phyloP scores from a whole-genome alignment of 1,140 invertebrate species.

The Lordiphosa mommai region DNA sequence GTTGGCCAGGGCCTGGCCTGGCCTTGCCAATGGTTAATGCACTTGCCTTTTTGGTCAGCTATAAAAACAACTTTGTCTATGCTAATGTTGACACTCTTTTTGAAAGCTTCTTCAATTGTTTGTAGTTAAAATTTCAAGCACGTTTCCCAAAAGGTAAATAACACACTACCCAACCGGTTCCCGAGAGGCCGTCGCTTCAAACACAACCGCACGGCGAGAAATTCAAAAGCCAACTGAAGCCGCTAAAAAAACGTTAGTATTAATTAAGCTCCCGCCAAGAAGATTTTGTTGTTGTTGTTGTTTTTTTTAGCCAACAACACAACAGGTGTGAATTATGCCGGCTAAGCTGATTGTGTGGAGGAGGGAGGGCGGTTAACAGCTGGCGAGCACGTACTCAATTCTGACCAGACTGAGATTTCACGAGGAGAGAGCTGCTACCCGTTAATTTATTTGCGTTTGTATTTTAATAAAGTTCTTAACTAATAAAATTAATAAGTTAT shows the following conservation, averaged over 20 bases:
- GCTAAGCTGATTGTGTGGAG: background rate
- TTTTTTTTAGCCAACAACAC: conserved; percentile 1
- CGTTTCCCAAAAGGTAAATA: conserved; percentile 20
- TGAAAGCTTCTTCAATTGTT: conserved; percentile 41
- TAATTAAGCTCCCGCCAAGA: conserved; percentile 53
- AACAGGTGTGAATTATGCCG: conserved; percentile 38
- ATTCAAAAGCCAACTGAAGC: conserved; percentile 64
- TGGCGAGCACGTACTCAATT: background rate
- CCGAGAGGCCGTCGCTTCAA: conserved; percentile 24
- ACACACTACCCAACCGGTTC: conserved; percentile 50
- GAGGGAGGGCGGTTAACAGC: conserved; percentile 3
- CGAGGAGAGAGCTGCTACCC: background rate
- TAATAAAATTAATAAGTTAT: conserved; percentile 4
- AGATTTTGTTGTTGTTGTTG: conserved; percentile 38
- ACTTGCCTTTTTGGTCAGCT: conserved; percentile 25
- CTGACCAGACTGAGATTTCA: background rate
- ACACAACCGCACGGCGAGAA: conserved; percentile 65
- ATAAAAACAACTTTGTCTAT: conserved; percentile 14
- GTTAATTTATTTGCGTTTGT: background rate
- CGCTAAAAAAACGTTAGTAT: conserved; percentile 30
- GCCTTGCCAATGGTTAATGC: conserved; percentile 28
- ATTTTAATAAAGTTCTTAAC: background rate
- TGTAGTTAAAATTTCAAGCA: conserved; percentile 29
- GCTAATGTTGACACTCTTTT: conserved; percentile 55
- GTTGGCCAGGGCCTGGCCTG: conserved; percentile 16